Conservation (phyloP, 2,797 vertebrate genomes). For the Falco novaeseelandiae region DNA sequence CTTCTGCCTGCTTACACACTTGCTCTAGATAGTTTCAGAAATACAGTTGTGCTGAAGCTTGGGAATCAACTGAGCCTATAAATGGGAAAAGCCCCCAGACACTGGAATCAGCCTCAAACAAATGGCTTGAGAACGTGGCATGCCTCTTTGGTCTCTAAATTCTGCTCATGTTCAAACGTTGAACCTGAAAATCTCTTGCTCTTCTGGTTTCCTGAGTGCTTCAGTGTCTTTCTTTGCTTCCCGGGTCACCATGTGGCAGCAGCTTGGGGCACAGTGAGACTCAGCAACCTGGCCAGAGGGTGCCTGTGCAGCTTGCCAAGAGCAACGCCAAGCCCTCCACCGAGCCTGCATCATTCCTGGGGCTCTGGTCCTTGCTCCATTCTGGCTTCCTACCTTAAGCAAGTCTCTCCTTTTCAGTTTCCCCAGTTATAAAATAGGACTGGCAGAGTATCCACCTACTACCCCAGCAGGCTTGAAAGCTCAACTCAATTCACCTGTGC, state of each 20-base stretch:
- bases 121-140: background rate
- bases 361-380: background rate
- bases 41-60: background rate
- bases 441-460: background rate
- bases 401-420: background rate
- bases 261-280: background rate
- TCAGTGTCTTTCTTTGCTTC: background rate
- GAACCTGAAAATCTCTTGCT: background rate
- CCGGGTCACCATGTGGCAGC: background rate
- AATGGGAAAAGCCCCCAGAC: background rate
- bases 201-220: background rate
- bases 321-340: fast-evolving
- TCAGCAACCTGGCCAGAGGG: fast-evolving
- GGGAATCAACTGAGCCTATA: background rate
- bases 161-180: fast-evolving
- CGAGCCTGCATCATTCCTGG: background rate
- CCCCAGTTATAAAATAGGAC: background rate
- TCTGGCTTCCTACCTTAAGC: background rate
- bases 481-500: background rate
- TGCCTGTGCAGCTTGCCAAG: background rate
- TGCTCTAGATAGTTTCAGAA: background rate
- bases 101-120: background rate
- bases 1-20: background rate
- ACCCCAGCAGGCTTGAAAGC: background rate
- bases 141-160: background rate